Evolutionary conservation across 2,888 invertebrate species (phyloP).

Genomic region (Tillus elongatus): DNA sequence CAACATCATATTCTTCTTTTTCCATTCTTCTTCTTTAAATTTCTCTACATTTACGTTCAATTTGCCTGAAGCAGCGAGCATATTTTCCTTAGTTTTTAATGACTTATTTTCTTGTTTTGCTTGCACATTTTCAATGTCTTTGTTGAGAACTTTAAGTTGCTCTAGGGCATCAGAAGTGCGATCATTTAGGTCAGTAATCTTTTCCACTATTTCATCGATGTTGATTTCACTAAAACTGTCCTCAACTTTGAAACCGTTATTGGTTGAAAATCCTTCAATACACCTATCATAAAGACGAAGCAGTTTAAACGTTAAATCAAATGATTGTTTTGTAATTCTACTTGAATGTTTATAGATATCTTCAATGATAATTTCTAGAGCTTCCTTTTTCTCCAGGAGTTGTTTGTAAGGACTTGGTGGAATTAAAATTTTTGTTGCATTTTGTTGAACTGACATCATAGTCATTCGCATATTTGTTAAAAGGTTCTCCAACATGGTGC

Average conservation of each 20-base stretch:
- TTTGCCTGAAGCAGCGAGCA: slow-evolving; percentile 7
- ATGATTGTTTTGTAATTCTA: slow-evolving; percentile 23
- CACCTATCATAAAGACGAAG: slow-evolving; percentile 20
- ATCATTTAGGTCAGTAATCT: slow-evolving; percentile 25
- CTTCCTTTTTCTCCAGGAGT: slow-evolving; percentile 21
- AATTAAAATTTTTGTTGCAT: neutral
- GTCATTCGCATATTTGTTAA: slow-evolving; percentile 19
- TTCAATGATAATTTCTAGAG: slow-evolving; percentile 25
- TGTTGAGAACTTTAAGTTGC: slow-evolving; percentile 21
- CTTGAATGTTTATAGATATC: slow-evolving; percentile 28
- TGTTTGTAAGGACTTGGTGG: slow-evolving; percentile 12
- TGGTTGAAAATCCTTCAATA: slow-evolving; percentile 19
- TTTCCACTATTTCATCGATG: slow-evolving; percentile 22
- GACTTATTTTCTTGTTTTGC: slow-evolving; percentile 12
- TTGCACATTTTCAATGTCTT: slow-evolving; percentile 13
- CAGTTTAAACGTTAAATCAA: slow-evolving; percentile 21
- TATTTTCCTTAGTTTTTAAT: slow-evolving; percentile 14
- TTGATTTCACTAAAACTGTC: slow-evolving; percentile 21
- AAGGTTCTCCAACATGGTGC: slow-evolving; percentile 21
- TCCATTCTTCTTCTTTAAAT: slow-evolving; percentile 28
- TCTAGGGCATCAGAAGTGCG: slow-evolving; percentile 22
- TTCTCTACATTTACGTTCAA: slow-evolving; percentile 13
- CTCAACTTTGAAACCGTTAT: slow-evolving; percentile 24
- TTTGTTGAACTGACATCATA: slow-evolving; percentile 18
- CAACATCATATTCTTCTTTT: slow-evolving; percentile 25